Base-by-base conservation (phyloP, 2,888 invertebrate genomes). In the Drosophila tripunctata region DNA sequence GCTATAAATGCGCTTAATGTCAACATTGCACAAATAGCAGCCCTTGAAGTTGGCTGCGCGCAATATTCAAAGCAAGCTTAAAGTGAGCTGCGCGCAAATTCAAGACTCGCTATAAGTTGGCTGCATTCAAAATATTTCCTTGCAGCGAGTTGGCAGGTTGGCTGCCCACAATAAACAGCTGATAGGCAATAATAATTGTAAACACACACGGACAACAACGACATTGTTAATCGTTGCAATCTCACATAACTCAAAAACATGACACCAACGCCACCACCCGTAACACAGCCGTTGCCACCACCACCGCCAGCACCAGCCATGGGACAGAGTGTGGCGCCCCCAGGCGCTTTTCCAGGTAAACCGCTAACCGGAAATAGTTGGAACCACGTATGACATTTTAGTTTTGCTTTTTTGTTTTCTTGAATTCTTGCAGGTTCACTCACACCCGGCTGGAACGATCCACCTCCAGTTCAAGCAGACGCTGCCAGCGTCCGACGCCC, bases 401-500 rank as follows among this genome's bases (percentile, higher is more conserved):
- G 4, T 19, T 14, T 51, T 50, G 33, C 36, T 22, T 31, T 12
- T 15, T 4, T 3, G 33, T 4, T 7, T n/a, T n/a, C n/a, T n/a
- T n/a, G n/a, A n/a, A n/a, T n/a, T n/a, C n/a, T 55, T 30, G 1
- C 57, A 91, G 91, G 90, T 35, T 89, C 91, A 51, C 85, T 89
- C 31, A 90, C 90, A 22, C 90, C 91, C 14, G 91, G 91, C 21
- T 91, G 91, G 91, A 91, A 91, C 64, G 91, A 91, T 80, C 91
- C 91, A 41, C 91, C 91, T 12, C 88, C 89, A 55, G 45, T 91
- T 4, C 65, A 77, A 15, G 60, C 75, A 7, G 73, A 82, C 6
- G 47, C 68, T 27, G 56, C 75, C 4, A 75, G 63, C 48, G 71
- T 43, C 40, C 86, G 88, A 8, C 89, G 90, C 30, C 81, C 89